Percentiles rank a stretch among this genome's conserved stretches.
phyloP scores from a whole-genome alignment of 2,113 vertebrate species.

The Grammomys surdaster region DNA sequence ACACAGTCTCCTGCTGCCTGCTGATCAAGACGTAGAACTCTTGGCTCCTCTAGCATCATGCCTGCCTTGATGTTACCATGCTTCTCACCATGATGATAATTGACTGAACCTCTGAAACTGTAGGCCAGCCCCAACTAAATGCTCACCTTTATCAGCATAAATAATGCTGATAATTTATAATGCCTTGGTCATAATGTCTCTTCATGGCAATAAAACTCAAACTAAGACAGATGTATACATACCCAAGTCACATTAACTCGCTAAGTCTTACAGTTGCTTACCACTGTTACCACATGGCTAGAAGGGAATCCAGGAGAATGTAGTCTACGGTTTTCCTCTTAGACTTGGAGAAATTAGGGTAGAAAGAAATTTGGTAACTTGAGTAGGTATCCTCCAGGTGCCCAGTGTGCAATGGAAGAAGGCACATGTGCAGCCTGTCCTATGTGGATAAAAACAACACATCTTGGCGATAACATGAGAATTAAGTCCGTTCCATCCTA shows the following conservation, averaged over 20 bases:
- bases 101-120: no score
- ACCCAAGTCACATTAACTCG: neutral
- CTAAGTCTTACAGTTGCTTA: slow-evolving; percentile 8
- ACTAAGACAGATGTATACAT: neutral
- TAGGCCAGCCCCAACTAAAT: no score
- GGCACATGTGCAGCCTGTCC: neutral
- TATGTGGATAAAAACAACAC: slow-evolving; percentile 32
- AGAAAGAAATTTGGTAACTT: slow-evolving; percentile 31
- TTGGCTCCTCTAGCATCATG: no score
- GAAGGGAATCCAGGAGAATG: neutral
- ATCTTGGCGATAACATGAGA: slow-evolving; percentile 4
- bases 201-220: no score
- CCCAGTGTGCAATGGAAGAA: slow-evolving; percentile 26
- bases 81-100: no score
- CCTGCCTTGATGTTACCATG: no score
- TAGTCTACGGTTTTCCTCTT: slow-evolving; percentile 12
- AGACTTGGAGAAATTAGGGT: slow-evolving; percentile 24
- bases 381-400: neutral
- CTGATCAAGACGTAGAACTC: no score
- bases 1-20: no score
- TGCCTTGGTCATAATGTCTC: no score
- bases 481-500: slow-evolving; percentile 40
- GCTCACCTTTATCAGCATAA: no score
- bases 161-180: no score
- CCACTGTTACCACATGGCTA: neutral